Conservation (phyloP, 1,140 invertebrate species). For the Chelonus insularis region DNA sequence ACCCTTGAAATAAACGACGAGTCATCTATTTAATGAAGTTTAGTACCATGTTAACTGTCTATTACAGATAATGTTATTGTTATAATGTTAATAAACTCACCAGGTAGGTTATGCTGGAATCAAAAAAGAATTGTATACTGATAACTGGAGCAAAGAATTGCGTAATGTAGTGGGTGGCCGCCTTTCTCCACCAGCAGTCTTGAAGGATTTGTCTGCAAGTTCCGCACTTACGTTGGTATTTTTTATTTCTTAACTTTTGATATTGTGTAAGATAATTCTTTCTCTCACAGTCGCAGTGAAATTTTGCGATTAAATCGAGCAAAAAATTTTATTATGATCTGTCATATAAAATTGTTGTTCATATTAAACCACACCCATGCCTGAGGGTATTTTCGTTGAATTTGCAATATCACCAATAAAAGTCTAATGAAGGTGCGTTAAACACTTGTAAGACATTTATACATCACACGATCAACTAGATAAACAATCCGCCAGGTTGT, state of each 20-base stretch:
- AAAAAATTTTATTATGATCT: too few species aligned
- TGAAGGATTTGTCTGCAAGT: constrained; percentile 4
- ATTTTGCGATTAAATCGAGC: neutral
- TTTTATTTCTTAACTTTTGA: constrained; percentile 12
- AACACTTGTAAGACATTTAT: too few species aligned
- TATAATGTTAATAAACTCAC: neutral
- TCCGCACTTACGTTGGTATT: constrained; percentile 2
- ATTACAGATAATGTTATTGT: neutral
- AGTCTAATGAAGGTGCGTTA: too few species aligned
- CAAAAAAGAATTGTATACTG: constrained; percentile 32
- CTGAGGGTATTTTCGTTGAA: constrained; percentile 19
- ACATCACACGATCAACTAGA: too few species aligned
- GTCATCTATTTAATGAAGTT: neutral
- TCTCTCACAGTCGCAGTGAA: neutral
- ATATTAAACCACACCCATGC: constrained; percentile 28
- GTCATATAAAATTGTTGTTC: too few species aligned
- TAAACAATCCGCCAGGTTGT: too few species aligned
- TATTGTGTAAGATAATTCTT: constrained; percentile 9
- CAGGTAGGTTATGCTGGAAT: constrained; percentile 10
- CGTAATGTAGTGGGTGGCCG: constrained; percentile 40
- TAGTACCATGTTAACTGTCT: neutral
- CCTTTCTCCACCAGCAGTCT: constrained; percentile 33
- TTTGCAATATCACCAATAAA: neutral
- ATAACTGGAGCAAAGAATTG: constrained; percentile 38
- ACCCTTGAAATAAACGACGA: neutral